A percentile compares a stretch with the other conserved stretches of the same genome.
phyloP scores from a whole-genome alignment of 2,113 vertebrate species.

The Chloebia gouldiae region DNA sequence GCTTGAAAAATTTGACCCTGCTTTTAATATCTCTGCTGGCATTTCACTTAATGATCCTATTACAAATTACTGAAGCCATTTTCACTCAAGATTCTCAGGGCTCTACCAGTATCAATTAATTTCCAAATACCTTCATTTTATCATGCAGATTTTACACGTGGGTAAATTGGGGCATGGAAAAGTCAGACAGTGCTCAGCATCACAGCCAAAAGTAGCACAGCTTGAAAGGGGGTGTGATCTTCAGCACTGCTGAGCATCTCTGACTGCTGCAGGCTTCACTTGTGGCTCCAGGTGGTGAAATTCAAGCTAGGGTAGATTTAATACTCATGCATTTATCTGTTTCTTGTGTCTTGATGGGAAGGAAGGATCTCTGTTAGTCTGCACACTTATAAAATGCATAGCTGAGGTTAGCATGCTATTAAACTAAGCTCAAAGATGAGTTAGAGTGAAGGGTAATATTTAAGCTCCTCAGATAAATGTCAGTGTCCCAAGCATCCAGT shows the following conservation, averaged over 20 bases:
- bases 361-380: not conserved
- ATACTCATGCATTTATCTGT: not conserved
- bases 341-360: not conserved
- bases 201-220: not conserved
- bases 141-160: not conserved
- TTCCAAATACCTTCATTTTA: not conserved
- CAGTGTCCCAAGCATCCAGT: not conserved
- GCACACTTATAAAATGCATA: not conserved
- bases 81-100: not conserved
- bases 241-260: not conserved
- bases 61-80: not conserved
- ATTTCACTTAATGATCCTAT: slow-evolving; percentile 50
- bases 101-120: not conserved
- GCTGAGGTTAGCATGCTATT: not conserved
- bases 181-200: not conserved
- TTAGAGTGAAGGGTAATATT: not conserved
- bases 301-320: not conserved
- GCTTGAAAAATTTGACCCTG: not conserved
- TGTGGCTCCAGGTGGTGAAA: not conserved
- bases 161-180: not conserved
- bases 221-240: not conserved
- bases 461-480: not conserved
- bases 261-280: not conserved
- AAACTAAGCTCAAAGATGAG: not conserved
- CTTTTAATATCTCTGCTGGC: slow-evolving; percentile 37